Evolutionary conservation across 2,888 invertebrate species (phyloP), one percentile per base, ranked within the genome.

Genomic region (Dugesia japonica): DNA sequence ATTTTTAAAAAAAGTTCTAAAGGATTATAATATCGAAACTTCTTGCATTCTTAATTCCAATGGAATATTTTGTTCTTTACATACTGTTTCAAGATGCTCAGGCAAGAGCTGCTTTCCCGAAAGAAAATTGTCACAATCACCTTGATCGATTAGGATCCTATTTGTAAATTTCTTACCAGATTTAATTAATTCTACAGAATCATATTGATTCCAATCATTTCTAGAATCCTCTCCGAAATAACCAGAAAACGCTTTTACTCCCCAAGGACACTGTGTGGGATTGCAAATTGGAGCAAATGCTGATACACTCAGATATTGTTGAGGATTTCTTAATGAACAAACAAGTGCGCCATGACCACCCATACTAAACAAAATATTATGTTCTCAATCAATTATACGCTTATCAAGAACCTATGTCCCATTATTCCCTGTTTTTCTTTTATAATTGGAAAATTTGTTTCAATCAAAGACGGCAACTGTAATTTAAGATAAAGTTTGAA

Each of bases 301-400:
- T 79, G 94, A 94, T 0, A 94, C 92, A 71, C 86, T 86, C 74
- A 82, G 81, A 85, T 91, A 97, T 77, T 90, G 85, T 17, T 91
- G 91, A 13, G 94, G 94, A 85, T 92, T 93, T 84, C 92, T 91
- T 71, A 98, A 85, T 1, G 91, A 90, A 82, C 91, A 90, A 75
- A 93, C 89, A 72, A 97, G 84, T 20, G 95, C 94, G 31, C 98
- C 97, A 86, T 97, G 95, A 27, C 97, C 97, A 78, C 97, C 97
- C 97, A 98, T 98, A 82, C 94, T 94, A 83, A 72, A 87, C 86
- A 79, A 79, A n/a, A n/a, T 13, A 38, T 71, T 9, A 71, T 20
- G 7, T 9, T 71, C 26, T 23, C 9, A 27, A 20, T 78, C 80
- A 79, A 77, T 74, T 78, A 79, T 71, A 27, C 31, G 26, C 9